A percentile compares a stretch with the other conserved stretches of the same genome.
phyloP scores from a whole-genome alignment of 2,113 vertebrate genomes.

The Sander vitreus region DNA sequence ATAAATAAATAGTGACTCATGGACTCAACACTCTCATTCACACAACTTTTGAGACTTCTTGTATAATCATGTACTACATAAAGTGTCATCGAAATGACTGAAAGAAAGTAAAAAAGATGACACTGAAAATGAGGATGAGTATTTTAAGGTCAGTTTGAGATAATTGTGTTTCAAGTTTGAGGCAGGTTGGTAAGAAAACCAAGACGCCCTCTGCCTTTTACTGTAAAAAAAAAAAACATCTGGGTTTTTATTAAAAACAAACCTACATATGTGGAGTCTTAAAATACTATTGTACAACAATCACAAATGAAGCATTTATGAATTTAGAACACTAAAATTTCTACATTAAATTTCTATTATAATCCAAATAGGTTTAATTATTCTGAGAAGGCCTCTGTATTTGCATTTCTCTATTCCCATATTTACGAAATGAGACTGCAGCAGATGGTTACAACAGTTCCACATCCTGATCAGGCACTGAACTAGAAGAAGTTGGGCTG shows the following conservation, averaged over 20 bases:
- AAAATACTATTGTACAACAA: constrained; percentile 37
- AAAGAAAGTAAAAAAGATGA: constrained; percentile 56
- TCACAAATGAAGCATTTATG: constrained; percentile 38
- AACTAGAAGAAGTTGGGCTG: constrained; percentile 46
- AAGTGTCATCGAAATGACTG: constrained; percentile 54
- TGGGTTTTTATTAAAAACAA: constrained; percentile 39
- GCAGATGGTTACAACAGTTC: constrained; percentile 44
- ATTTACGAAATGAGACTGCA: constrained; percentile 22
- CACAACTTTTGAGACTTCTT: constrained; percentile 70
- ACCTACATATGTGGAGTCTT: constrained; percentile 24
- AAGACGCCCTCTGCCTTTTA: constrained; percentile 48
- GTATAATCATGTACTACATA: constrained; percentile 68
- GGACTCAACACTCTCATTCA: constrained; percentile 69
- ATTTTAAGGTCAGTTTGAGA: constrained; percentile 73
- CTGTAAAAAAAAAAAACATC: constrained; percentile 37
- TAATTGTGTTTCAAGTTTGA: constrained; percentile 83
- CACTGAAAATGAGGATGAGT: constrained; percentile 59
- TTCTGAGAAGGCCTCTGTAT: constrained; percentile 54
- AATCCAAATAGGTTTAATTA: constrained; percentile 38
- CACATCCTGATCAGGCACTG: constrained; percentile 66
- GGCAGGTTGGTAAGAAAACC: constrained; percentile 77
- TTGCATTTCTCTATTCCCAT: constrained; percentile 40
- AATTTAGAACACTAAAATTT: constrained; percentile 43
- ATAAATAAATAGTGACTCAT: constrained; percentile 94
- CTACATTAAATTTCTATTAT: constrained; percentile 38